Conservation (phyloP, 2,888 invertebrate genomes). For the Athetis lepigone region DNA sequence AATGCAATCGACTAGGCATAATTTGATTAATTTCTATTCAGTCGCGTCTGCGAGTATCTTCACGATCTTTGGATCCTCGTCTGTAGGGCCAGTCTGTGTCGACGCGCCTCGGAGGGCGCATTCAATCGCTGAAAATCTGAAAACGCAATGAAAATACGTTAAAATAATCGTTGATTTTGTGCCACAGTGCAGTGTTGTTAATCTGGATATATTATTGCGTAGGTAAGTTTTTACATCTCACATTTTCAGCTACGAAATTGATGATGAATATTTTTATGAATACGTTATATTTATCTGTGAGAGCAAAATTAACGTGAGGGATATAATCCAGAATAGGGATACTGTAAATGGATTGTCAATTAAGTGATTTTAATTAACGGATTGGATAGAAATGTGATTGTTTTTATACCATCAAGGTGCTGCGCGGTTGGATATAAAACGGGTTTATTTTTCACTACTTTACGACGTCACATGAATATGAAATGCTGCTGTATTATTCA, state of each 20-base stretch:
- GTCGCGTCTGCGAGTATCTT: slow-evolving; percentile 58
- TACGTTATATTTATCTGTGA: neutral
- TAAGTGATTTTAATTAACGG: slow-evolving; percentile 22
- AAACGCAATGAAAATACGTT: slow-evolving; percentile 62
- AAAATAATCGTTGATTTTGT: slow-evolving; percentile 49
- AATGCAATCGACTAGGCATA: slow-evolving; percentile 37
- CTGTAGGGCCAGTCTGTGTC: slow-evolving; percentile 71
- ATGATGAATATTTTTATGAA: neutral
- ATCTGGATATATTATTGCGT: slow-evolving; percentile 44
- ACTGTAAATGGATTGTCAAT: neutral
- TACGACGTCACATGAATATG: slow-evolving; percentile 33
- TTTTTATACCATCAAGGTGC: neutral
- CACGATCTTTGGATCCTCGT: slow-evolving; percentile 71
- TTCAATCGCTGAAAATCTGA: slow-evolving; percentile 64
- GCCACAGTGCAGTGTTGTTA: slow-evolving; percentile 55
- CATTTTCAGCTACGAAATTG: neutral
- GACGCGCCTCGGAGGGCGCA: slow-evolving; percentile 67
- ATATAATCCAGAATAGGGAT: neutral
- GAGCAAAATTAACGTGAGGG: neutral
- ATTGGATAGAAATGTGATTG: neutral
- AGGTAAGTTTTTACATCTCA: slow-evolving; percentile 42
- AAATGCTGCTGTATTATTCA: slow-evolving; percentile 41
- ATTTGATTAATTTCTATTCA: slow-evolving; percentile 43
- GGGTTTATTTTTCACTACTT: slow-evolving; percentile 44
- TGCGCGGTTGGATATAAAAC: slow-evolving; percentile 24